Percentiles rank a stretch among this genome's conserved stretches.
Conservation (phyloP, 2,888 invertebrate species). For the Matsumyia berberina region DNA sequence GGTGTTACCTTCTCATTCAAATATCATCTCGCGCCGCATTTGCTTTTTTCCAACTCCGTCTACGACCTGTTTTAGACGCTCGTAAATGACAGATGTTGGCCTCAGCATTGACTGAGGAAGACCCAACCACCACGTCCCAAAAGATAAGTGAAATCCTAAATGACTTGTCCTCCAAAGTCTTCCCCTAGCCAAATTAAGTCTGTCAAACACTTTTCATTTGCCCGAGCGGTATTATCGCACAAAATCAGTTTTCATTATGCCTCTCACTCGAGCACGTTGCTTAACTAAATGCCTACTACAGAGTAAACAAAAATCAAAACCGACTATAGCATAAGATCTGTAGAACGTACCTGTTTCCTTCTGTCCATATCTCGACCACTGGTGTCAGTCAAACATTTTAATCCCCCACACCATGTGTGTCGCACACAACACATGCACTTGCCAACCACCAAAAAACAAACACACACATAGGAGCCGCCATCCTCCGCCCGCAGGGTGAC, state of each 20-base stretch:
- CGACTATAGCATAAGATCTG: constrained; percentile 8
- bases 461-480: neutral
- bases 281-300: neutral
- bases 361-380: constrained; percentile 50
- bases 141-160: neutral
- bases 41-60: no score
- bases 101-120: no score
- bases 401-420: neutral
- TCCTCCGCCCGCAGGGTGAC: constrained; percentile 48
- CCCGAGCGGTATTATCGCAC: neutral
- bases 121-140: no score
- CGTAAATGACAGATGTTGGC: no score
- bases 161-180: neutral
- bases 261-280: neutral
- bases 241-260: constrained; percentile 11
- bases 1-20: no score
- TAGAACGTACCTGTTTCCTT: constrained; percentile 21
- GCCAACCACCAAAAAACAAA: constrained; percentile 11
- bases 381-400: constrained; percentile 59
- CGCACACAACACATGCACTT: constrained; percentile 14
- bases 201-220: neutral
- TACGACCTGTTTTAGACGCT: no score
- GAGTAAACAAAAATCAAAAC: constrained; percentile 1
- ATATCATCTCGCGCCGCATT: no score
- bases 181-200: neutral